These are phyloP conservation scores for Drosophila asahinai DNA, from an alignment of 1,140 invertebrate genomes.

Conservation along the genomic window DNA sequence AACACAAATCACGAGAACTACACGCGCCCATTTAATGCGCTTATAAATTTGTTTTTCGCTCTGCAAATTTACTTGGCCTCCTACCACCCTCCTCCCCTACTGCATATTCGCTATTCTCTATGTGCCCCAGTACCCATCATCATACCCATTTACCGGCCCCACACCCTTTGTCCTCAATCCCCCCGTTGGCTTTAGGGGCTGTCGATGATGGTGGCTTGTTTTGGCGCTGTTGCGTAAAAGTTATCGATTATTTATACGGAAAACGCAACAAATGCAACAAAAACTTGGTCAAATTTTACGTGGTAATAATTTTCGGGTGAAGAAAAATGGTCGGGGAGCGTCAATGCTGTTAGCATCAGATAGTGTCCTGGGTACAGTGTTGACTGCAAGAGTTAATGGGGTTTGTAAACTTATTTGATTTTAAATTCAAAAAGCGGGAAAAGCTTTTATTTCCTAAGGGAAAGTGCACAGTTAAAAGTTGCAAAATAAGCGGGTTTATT, in stretches of 20 bases:
- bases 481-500: background rate
- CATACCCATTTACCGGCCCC: constrained; percentile 4
- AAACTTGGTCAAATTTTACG: constrained; percentile 52
- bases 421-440: background rate
- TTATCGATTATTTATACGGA: constrained; percentile 77
- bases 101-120: background rate
- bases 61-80: constrained; percentile 69
- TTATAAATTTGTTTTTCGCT: constrained; percentile 79
- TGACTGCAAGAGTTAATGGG: constrained; percentile 21
- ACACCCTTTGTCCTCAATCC: constrained; percentile 25
- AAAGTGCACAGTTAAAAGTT: constrained; percentile 3
- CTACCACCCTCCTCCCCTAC: constrained; percentile 2
- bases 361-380: constrained; percentile 47
- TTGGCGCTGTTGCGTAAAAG: constrained; percentile 67
- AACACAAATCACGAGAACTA: constrained; percentile 75
- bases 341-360: constrained; percentile 33
- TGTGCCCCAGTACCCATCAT: background rate
- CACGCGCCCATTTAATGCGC: constrained; percentile 75
- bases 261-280: constrained; percentile 71
- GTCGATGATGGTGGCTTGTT: constrained; percentile 58
- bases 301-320: constrained; percentile 45
- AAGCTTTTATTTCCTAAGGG: constrained; percentile 1
- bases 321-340: constrained; percentile 4
- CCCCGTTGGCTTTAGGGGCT: constrained; percentile 8
- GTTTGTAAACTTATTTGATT: constrained; percentile 10